Conservation (phyloP, 2,113 vertebrate species). For the Oostethus manadensis region DNA sequence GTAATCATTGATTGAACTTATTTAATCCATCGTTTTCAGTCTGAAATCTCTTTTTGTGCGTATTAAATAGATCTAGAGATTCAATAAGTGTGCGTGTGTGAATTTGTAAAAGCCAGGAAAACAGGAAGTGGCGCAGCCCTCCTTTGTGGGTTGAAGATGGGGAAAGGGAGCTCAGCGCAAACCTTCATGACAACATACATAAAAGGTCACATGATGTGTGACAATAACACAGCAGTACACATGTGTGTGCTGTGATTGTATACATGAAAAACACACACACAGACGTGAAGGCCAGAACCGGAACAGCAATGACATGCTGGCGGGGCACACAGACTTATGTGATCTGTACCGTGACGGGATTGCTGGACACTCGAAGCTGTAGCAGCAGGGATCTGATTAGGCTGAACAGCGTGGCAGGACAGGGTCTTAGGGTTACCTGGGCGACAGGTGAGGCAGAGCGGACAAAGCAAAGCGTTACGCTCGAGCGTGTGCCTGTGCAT, state of each 20-base stretch:
- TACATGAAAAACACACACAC: slow-evolving; percentile 7
- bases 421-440: slow-evolving; percentile 9
- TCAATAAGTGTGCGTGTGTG: slow-evolving; percentile 5
- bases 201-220: neutral
- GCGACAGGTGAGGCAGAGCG: slow-evolving; percentile 5
- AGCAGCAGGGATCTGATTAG: slow-evolving; percentile 4
- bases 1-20: no score
- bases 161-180: neutral
- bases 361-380: neutral
- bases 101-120: slow-evolving; percentile 10
- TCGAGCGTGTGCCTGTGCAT: neutral
- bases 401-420: slow-evolving; percentile 1
- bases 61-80: neutral
- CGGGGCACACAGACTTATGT: neutral
- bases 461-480: slow-evolving; percentile 10
- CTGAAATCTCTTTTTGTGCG: neutral
- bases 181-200: neutral
- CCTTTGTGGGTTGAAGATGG: slow-evolving; percentile 51
- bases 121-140: slow-evolving; percentile 45
- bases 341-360: slow-evolving; percentile 7
- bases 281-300: neutral
- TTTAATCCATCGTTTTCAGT: no score
- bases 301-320: neutral
- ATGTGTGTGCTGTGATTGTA: no score
- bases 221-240: neutral